Evolutionary conservation across 1,140 invertebrate species (phyloP), one percentile per base, ranked within the genome.

Genomic region (Maniola jurtina): DNA sequence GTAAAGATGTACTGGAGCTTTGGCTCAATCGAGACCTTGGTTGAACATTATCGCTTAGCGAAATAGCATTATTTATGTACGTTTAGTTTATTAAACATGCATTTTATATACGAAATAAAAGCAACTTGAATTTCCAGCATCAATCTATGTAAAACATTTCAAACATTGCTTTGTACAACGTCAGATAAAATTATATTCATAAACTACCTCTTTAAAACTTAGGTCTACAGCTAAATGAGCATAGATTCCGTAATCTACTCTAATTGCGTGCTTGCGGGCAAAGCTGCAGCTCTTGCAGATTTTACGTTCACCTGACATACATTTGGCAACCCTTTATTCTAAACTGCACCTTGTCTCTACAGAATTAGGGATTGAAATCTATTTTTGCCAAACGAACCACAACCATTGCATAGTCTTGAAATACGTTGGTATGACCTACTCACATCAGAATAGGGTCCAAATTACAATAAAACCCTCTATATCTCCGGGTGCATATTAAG

Each of bases 261-360:
- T 80, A 83, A 83, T 79, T 75, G 73, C 66, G 62, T 73, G 76
- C 79, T 79, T 70, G 75, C 61, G 76, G 77, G 77, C 71, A 83
- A 65, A 64, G 67, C 70, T 76, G 69, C 72, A 75, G 63, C 73
- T 68, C 64, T 66, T 73, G 73, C 72, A 75, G 69, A 73, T 74
- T 76, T 81, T 71, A 74, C 72, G 71, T 66, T 70, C 68, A 62
- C 68, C 62, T 61, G 57, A 68, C 67, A 69, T 59, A 64, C 58
- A 61, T 64, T 57, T 16, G 5, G 40, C 48, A 45, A 56, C 5
- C 1, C 6, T 6, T 16, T 59, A 48, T 54, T 56, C 9, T 0
- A 64, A 69, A 56, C 33, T 60, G 47, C n/a, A 50, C 62, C 38
- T 61, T 64, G 35, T 25, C 8, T 2, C 7, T 8, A 25, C 56